A percentile compares a stretch with the other conserved stretches of the same genome.
phyloP scores from a whole-genome alignment of 2,888 invertebrate species.

The Synanthedon formicaeformis region DNA sequence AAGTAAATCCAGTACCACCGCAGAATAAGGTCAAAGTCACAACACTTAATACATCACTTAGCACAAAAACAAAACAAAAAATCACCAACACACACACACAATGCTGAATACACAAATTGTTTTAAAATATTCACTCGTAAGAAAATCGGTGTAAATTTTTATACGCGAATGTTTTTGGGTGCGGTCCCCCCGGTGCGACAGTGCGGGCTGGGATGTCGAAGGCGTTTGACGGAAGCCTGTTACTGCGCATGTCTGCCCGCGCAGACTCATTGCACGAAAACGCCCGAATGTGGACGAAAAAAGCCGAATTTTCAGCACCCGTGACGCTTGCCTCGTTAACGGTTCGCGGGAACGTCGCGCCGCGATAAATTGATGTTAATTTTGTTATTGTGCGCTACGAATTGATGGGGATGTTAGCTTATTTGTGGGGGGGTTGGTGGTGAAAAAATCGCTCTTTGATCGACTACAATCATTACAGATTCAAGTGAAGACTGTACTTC shows the following conservation, averaged over 20 bases:
- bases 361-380: constrained; percentile 59
- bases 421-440: background rate
- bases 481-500: too few species aligned
- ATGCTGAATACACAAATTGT: constrained; percentile 18
- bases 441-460: too few species aligned
- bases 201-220: constrained; percentile 46
- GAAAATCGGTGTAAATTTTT: background rate
- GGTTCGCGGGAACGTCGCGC: constrained; percentile 39
- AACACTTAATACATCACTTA: background rate
- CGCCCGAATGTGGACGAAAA: constrained; percentile 26
- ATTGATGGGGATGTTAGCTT: constrained; percentile 30
- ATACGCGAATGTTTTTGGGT: constrained; percentile 13
- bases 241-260: constrained; percentile 59
- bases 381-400: constrained; percentile 46
- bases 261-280: constrained; percentile 31
- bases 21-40: constrained; percentile 6
- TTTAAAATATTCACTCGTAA: background rate
- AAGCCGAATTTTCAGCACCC: constrained; percentile 16
- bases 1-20: constrained; percentile 32
- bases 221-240: constrained; percentile 33
- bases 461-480: too few species aligned
- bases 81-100: constrained; percentile 28
- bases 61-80: constrained; percentile 1
- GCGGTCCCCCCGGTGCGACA: constrained; percentile 45
- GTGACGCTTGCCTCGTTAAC: constrained; percentile 48